Evolutionary conservation across 1,140 invertebrate genomes (phyloP), one percentile per base, ranked within the genome.

Genomic region (Physella acuta): DNA sequence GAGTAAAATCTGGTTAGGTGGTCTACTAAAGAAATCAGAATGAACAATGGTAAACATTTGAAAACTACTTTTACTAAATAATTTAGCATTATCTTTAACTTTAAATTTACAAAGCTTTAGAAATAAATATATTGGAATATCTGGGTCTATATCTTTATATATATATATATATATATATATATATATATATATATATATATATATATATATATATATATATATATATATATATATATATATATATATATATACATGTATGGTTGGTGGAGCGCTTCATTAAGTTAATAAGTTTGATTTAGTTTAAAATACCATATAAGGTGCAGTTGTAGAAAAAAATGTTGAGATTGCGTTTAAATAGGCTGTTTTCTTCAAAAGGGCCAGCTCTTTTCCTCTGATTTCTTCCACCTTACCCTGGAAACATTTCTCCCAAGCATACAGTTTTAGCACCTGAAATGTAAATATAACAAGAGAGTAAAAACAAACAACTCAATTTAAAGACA

Each of bases 371-470:
- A 58, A 34, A 1, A 83, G 77, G 5, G 75, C 74, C 5, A 89
- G 68, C 74, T 88, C 88, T 71, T 84, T 76, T 4, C 74, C 58
- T 62, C 82, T 44, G 20, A 84, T 77, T 69, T 68, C 75, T 20
- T 71, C 39, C 20, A 87, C 75, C 67, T 82, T 78, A 4, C 82
- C 72, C 55, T 82, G 75, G 70, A 87, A 87, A 0, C 85, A 85
- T 44, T 73, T 65, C 55, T 81, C 80, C 79, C 79, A 80, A 1
- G 76, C 76, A 68, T 78, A 79, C 52, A 79, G 59, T 58, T 79
- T 79, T 30, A 79, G 37, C 2, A 80, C 75, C 76, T 79, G 64
- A 14, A 72, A 55, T n/a, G 20, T 44, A 44, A 44, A 20, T 8
- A 44, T 11, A 44, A 20, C 20, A 20, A 44, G 39, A 44, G 20